phyloP scores from a whole-genome alignment of 2,888 invertebrate species.

The Sylvicola cinctus region DNA sequence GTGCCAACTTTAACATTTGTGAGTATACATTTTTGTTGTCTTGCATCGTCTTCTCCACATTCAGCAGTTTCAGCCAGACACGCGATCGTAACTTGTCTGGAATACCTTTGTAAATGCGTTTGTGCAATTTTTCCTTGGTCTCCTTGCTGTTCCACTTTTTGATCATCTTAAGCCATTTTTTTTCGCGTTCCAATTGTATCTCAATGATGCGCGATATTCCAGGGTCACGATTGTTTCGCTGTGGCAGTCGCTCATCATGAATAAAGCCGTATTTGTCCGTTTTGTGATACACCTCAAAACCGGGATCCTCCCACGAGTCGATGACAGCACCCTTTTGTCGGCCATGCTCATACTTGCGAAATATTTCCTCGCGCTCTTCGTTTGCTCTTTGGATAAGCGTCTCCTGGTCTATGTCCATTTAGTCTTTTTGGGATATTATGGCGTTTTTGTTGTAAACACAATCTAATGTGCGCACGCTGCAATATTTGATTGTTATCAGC shows the following conservation, averaged over 20 bases:
- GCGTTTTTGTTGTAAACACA: too few species aligned
- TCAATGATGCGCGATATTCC: conserved; percentile 57
- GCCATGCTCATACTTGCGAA: conserved; percentile 67
- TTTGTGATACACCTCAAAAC: conserved; percentile 72
- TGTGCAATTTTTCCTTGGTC: conserved; percentile 50
- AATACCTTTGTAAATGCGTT: conserved; percentile 83
- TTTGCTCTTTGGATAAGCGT: conserved; percentile 62
- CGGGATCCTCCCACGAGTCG: conserved; percentile 89
- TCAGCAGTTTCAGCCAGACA: conserved; percentile 36
- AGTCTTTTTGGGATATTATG: too few species aligned
- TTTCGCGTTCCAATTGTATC: conserved; percentile 64
- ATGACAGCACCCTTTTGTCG: conserved; percentile 70
- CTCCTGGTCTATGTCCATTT: conserved; percentile 42
- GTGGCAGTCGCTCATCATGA: conserved; percentile 63
- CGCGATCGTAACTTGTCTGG: conserved; percentile 71
- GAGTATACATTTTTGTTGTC: conserved; percentile 60
- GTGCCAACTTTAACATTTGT: conserved; percentile 67
- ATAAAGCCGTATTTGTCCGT: conserved; percentile 89
- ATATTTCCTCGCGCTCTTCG: conserved; percentile 77
- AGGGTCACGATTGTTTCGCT: conserved; percentile 44
- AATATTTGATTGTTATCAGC: too few species aligned
- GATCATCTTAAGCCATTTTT: conserved; percentile 92
- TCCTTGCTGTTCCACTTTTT: conserved; percentile 50
- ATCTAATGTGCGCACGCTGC: too few species aligned
- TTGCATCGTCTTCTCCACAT: conserved; percentile 49